Evolutionary conservation across 2,888 invertebrate species (phyloP).

Genomic region (Cylloceria caligata): DNA sequence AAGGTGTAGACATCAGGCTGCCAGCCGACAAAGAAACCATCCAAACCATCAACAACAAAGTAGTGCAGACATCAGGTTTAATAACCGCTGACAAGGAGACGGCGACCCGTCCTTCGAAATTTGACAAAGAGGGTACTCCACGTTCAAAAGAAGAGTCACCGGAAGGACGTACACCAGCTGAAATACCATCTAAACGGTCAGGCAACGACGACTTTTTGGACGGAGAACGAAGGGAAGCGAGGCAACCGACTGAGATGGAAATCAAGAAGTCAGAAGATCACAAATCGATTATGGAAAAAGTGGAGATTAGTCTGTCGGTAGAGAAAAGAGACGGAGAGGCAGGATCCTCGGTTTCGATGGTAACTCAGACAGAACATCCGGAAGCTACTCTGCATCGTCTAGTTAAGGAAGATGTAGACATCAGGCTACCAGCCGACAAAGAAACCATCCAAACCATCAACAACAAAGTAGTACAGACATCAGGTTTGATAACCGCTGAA

Average conservation of each 20-base stretch:
- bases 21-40: constrained; percentile 76
- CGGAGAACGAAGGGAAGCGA: constrained; percentile 21
- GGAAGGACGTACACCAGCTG: background rate
- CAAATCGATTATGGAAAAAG: constrained; percentile 74
- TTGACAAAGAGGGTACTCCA: constrained; percentile 4
- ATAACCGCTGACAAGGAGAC: constrained; percentile 72
- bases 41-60: constrained; percentile 74
- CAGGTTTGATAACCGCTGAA: constrained; percentile 71
- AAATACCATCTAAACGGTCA: constrained; percentile 15
- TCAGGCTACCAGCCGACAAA: constrained; percentile 76
- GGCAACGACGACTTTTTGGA: constrained; percentile 39
- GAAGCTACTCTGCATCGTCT: constrained; percentile 73
- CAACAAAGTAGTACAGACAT: constrained; percentile 78
- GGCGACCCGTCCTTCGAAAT: constrained; percentile 69
- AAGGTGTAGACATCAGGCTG: constrained; percentile 79
- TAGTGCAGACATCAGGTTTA: constrained; percentile 76
- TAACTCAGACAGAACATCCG: constrained; percentile 76
- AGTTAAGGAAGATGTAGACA: constrained; percentile 79
- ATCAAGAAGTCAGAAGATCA: constrained; percentile 42
- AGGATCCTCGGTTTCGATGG: constrained; percentile 76
- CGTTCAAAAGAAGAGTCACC: constrained; percentile 4
- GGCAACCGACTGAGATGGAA: constrained; percentile 11
- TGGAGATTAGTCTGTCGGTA: constrained; percentile 80
- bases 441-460: constrained; percentile 74
- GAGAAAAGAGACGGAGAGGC: constrained; percentile 74